Conservation (phyloP, 2,888 invertebrate genomes). For the Caenorhabditis sp. region DNA sequence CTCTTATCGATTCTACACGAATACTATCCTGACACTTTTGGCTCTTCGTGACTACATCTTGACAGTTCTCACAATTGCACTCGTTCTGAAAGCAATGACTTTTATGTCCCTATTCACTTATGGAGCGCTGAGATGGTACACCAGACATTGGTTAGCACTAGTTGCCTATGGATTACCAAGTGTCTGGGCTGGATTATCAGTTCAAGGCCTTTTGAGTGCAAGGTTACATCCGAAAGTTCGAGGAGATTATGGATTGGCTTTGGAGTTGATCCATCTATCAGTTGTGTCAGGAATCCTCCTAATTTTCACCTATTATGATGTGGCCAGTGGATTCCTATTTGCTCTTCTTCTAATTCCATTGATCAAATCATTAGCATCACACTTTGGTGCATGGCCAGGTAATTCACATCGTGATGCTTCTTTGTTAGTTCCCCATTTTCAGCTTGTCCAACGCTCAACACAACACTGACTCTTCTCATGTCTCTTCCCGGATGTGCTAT, state of each 20-base stretch:
- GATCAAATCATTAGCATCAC: conserved; percentile 31
- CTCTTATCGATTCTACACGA: conserved; percentile 28
- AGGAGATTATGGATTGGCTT: conserved; percentile 35
- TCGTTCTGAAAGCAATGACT: conserved; percentile 54
- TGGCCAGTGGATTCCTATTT: conserved; percentile 75
- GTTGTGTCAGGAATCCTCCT: conserved; percentile 57
- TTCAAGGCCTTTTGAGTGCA: conserved; percentile 60
- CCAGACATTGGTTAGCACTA: conserved; percentile 69
- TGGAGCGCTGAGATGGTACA: conserved; percentile 70
- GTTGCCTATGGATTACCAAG: conserved; percentile 70
- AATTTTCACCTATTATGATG: conserved; percentile 71
- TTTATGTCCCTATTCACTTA: conserved; percentile 61
- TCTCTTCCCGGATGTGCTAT: conserved; percentile 71
- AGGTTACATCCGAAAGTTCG: conserved; percentile 48
- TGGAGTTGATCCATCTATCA: conserved; percentile 65
- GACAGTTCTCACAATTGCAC: conserved; percentile 38
- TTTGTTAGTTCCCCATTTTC: not conserved
- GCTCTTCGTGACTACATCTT: conserved; percentile 62
- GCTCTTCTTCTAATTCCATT: conserved; percentile 66
- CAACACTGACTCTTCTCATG: conserved; percentile 56
- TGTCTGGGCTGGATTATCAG: conserved; percentile 68
- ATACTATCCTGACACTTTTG: conserved; percentile 24
- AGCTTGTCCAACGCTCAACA: conserved; percentile 48
- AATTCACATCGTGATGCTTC: not conserved
- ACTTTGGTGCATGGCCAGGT: conserved; percentile 35